Conservation (phyloP, 1,140 invertebrate species). For the Arctopsyche grandis region DNA sequence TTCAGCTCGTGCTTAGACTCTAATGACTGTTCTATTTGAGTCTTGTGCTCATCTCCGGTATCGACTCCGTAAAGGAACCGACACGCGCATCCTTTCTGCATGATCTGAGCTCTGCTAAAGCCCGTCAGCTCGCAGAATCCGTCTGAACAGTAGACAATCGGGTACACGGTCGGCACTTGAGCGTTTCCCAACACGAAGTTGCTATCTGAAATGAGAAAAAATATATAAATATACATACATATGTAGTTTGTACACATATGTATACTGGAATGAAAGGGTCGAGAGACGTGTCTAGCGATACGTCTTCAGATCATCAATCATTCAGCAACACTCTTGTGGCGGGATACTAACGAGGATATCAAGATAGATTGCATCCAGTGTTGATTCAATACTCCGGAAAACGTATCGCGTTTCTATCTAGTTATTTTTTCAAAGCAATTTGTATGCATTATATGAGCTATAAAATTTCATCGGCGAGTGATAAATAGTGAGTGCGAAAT, state of each 20-base stretch:
- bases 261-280: neutral
- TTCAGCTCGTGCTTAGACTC: conserved; percentile 92
- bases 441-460: too few species aligned
- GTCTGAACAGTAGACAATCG: conserved; percentile 98
- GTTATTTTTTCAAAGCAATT: too few species aligned
- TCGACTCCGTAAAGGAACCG: conserved; percentile 94
- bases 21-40: conserved; percentile 88
- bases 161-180: conserved; percentile 85
- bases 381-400: too few species aligned
- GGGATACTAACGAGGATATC: neutral
- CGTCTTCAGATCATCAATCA: neutral
- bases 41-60: conserved; percentile 88
- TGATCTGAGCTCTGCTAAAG: conserved; percentile 92
- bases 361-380: neutral
- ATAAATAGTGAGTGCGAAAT: too few species aligned
- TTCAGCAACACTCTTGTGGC: neutral
- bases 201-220: conserved; percentile 82
- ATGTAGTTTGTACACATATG: neutral
- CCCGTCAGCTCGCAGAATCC: conserved; percentile 97
- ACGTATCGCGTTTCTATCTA: too few species aligned
- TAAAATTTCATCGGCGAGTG: too few species aligned
- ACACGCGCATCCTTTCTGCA: conserved; percentile 96
- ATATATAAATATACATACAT: conserved; percentile 12
- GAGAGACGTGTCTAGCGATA: neutral
- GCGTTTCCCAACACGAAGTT: conserved; percentile 98